phyloP scores from a whole-genome alignment of 2,888 invertebrate species.

The Chaetoderma sp. region DNA sequence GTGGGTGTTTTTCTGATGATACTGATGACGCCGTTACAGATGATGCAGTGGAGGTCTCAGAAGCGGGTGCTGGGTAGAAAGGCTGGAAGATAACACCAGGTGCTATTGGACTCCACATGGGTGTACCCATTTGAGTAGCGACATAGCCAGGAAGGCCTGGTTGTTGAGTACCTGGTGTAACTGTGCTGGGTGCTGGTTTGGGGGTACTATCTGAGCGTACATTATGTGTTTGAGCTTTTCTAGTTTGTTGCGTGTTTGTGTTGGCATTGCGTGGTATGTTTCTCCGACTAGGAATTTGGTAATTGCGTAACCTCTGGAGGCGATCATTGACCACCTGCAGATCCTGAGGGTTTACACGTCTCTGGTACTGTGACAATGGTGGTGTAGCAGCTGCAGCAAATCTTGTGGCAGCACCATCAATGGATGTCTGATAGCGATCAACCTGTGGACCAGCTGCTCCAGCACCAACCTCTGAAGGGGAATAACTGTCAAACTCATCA shows the following conservation, averaged over 20 bases:
- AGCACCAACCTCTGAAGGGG: background rate
- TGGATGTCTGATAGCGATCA: too few species aligned
- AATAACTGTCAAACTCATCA: background rate
- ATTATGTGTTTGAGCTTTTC: too few species aligned
- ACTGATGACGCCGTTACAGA: too few species aligned
- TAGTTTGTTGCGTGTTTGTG: too few species aligned
- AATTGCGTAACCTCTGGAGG: conserved; percentile 50
- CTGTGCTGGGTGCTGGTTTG: too few species aligned
- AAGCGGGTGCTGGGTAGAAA: conserved; percentile 40
- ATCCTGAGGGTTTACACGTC: conserved; percentile 53
- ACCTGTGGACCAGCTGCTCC: background rate
- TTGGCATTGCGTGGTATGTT: conserved; percentile 31
- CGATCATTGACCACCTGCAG: conserved; percentile 51
- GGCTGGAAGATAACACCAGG: conserved; percentile 41
- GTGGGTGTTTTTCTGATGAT: too few species aligned
- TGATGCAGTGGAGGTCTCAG: too few species aligned
- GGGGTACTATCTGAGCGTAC: too few species aligned
- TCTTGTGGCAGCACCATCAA: too few species aligned
- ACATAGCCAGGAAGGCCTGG: background rate
- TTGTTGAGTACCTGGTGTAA: too few species aligned
- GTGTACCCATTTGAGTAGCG: background rate
- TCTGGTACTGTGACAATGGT: background rate
- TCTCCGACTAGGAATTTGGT: conserved; percentile 46
- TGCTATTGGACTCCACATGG: conserved; percentile 6
- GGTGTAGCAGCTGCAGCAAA: background rate